A percentile compares a stretch with the other conserved stretches of the same genome.
Conservation (phyloP, 2,888 invertebrate species). For the Eupsilia transversa region DNA sequence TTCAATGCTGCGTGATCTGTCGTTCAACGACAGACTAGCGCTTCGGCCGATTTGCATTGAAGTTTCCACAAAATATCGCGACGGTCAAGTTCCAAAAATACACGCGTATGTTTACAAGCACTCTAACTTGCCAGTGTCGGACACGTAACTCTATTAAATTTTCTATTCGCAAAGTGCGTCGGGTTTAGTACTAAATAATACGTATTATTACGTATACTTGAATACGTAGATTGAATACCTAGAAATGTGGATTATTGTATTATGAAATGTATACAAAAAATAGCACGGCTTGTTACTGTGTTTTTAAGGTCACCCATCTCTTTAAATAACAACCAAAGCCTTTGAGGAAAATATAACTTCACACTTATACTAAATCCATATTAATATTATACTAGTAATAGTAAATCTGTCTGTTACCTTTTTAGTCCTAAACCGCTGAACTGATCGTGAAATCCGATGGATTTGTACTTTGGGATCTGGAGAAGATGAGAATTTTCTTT, state of each 20-base stretch:
- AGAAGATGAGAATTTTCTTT: not conserved
- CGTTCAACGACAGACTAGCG: not conserved
- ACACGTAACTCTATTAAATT: slow-evolving; percentile 48
- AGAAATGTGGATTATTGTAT: not conserved
- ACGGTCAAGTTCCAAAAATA: not conserved
- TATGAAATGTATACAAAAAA: too few relatives aligned
- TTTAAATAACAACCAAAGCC: not conserved
- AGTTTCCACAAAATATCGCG: not conserved
- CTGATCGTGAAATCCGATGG: not conserved
- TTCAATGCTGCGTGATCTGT: not conserved
- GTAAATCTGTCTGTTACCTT: not conserved
- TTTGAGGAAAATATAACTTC: not conserved
- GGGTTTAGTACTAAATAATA: not conserved
- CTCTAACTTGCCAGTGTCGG: slow-evolving; percentile 25
- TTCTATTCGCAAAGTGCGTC: slow-evolving; percentile 31
- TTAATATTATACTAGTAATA: not conserved
- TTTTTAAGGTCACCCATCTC: not conserved
- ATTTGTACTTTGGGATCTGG: not conserved
- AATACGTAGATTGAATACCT: not conserved
- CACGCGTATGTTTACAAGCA: slow-evolving; percentile 31
- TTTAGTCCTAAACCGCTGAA: not conserved
- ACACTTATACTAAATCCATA: not conserved
- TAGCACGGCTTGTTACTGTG: not conserved
- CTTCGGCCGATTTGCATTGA: fast-evolving
- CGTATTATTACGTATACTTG: not conserved